Evolutionary conservation across 1,140 invertebrate genomes (phyloP).

Genomic region (Bombus affinis): DNA sequence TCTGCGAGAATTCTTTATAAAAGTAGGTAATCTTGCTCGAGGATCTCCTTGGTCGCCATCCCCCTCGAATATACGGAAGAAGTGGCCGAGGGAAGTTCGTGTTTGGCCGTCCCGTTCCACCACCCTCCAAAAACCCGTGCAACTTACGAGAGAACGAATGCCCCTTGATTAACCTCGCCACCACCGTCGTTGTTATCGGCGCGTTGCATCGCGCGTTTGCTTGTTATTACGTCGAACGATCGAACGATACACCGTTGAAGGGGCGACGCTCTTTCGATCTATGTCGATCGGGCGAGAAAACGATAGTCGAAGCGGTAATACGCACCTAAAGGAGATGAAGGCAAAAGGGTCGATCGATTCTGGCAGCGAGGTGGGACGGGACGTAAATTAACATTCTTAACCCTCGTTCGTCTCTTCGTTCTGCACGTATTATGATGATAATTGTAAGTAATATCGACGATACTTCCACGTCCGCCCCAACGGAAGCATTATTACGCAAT

Average conservation of each 20-base stretch:
- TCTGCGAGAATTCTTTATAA: constrained; percentile 58
- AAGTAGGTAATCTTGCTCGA: constrained; percentile 56
- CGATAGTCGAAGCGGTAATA: neutral
- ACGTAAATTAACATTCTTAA: constrained; percentile 41
- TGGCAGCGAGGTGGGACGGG: constrained; percentile 6
- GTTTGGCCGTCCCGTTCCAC: constrained; percentile 49
- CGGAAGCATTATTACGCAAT: constrained; percentile 63
- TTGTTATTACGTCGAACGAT: neutral
- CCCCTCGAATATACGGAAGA: constrained; percentile 44
- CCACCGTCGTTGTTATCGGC: constrained; percentile 25
- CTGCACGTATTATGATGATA: constrained; percentile 48
- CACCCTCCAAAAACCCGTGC: neutral
- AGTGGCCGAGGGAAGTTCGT: constrained; percentile 53
- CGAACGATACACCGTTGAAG: neutral
- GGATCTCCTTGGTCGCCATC: constrained; percentile 56
- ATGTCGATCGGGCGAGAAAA: neutral
- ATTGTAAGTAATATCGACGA: constrained; percentile 61
- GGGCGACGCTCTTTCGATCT: neutral
- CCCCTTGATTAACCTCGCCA: constrained; percentile 33
- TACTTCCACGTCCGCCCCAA: constrained; percentile 68
- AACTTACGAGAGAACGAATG: constrained; percentile 10
- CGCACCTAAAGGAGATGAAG: neutral
- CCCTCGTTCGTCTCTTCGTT: constrained; percentile 60
- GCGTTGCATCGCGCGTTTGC: neutral
- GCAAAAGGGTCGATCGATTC: constrained; percentile 1